phyloP scores from a whole-genome alignment of 2,113 vertebrate species.

The Peromyscus maniculatus region DNA sequence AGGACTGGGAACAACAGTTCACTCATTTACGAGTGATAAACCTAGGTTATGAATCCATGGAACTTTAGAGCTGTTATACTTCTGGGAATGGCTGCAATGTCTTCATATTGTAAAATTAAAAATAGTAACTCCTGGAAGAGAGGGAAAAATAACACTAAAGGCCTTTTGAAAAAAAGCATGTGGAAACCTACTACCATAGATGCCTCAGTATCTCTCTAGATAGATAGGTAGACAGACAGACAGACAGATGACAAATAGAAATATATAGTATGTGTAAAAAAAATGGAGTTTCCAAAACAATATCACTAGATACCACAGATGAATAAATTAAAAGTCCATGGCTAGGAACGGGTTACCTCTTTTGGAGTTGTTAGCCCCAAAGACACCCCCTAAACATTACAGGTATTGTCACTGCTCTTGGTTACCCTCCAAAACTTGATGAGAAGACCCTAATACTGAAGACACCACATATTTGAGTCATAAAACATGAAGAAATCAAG shows the following conservation, averaged over 20 bases:
- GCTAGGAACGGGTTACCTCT: not conserved
- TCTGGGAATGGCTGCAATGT: not conserved
- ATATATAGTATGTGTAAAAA: not conserved
- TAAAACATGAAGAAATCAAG: not conserved
- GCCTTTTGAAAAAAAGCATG: not conserved
- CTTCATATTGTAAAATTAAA: not conserved
- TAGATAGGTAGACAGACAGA: no score
- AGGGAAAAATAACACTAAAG: not conserved
- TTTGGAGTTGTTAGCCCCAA: not conserved
- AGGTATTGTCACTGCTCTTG: no score
- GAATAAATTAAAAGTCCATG: not conserved
- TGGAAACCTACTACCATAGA: not conserved
- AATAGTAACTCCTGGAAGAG: not conserved
- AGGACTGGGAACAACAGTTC: not conserved
- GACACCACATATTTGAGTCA: not conserved
- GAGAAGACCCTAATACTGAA: not conserved
- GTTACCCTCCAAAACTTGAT: not conserved
- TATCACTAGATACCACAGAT: not conserved
- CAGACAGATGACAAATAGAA: not conserved
- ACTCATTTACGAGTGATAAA: not conserved
- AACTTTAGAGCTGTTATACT: not conserved
- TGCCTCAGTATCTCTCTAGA: no score
- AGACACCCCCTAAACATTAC: not conserved
- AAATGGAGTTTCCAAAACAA: not conserved
- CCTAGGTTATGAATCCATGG: no score